Evolutionary conservation across 2,113 vertebrate species (phyloP).

Genomic region (Catharus fuscescens): DNA sequence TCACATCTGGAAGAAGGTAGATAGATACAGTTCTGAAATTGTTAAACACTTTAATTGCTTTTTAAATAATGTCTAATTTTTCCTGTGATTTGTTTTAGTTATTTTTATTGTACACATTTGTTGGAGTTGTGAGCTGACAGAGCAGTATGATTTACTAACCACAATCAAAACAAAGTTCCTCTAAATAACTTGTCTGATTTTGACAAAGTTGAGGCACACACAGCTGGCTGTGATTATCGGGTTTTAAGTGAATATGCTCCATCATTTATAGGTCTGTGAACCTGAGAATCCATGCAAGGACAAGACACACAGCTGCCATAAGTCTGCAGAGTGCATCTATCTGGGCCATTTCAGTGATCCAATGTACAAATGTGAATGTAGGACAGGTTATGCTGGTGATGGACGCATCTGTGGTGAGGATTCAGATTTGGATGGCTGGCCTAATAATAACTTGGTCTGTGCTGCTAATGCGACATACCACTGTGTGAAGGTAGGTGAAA

Average conservation of each 20-base stretch:
- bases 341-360: conserved; percentile 95
- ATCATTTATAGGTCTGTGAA: conserved; percentile 86
- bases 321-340: conserved; percentile 90
- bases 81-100: not conserved
- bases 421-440: conserved; percentile 97
- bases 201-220: not conserved
- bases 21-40: not conserved
- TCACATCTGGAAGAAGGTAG: not conserved
- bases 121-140: not conserved
- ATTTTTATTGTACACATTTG: not conserved
- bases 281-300: conserved; percentile 95
- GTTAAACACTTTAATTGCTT: not conserved
- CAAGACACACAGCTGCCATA: conserved; percentile 92
- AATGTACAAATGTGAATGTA: conserved; percentile 96
- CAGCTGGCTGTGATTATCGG: not conserved
- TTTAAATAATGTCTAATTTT: not conserved
- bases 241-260: not conserved
- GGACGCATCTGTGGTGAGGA: conserved; percentile 95
- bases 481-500: conserved; percentile 86
- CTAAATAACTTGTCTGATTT: not conserved
- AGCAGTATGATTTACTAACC: not conserved
- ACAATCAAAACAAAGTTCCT: not conserved
- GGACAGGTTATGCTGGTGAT: conserved; percentile 93
- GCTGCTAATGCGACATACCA: conserved; percentile 91
- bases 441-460: conserved; percentile 92